Conservation (phyloP, 2,888 invertebrate genomes). For the Ormyrus pomaceus region DNA sequence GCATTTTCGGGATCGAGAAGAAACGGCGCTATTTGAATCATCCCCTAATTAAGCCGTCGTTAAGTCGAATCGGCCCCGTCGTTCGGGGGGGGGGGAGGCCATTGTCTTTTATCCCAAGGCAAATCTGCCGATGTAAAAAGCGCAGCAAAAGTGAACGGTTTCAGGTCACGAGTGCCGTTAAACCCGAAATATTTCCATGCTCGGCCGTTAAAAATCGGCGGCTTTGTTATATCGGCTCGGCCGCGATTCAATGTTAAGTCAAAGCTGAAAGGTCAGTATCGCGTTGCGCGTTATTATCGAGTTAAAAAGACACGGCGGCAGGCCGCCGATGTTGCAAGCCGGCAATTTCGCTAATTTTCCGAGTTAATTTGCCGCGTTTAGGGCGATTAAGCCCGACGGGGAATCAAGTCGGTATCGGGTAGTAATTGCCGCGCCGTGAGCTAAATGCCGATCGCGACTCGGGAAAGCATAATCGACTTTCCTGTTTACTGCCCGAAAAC, state of each 20-base stretch:
- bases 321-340: background rate
- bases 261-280: slow-evolving; percentile 21
- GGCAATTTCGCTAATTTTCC: slow-evolving; percentile 36
- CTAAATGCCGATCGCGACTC: background rate
- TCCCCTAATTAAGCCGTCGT: too few relatives aligned
- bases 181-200: background rate
- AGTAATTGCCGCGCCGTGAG: slow-evolving; percentile 14
- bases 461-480: slow-evolving; percentile 6
- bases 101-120: background rate
- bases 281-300: background rate
- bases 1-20: too few relatives aligned
- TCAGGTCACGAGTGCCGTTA: background rate
- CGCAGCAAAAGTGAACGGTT: background rate
- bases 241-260: slow-evolving; percentile 12
- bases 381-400: slow-evolving; percentile 18
- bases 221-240: too few relatives aligned
- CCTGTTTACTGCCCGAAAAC: slow-evolving; percentile 12
- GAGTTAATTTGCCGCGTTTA: slow-evolving; percentile 41
- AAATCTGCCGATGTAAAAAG: background rate
- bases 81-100: too few relatives aligned
- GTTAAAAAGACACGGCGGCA: background rate
- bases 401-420: slow-evolving; percentile 24
- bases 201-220: slow-evolving; percentile 5
- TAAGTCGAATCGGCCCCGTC: too few relatives aligned
- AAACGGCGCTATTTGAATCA: too few relatives aligned